phyloP scores from a whole-genome alignment of 2,888 invertebrate genomes.

The Mechanitis messenoides region DNA sequence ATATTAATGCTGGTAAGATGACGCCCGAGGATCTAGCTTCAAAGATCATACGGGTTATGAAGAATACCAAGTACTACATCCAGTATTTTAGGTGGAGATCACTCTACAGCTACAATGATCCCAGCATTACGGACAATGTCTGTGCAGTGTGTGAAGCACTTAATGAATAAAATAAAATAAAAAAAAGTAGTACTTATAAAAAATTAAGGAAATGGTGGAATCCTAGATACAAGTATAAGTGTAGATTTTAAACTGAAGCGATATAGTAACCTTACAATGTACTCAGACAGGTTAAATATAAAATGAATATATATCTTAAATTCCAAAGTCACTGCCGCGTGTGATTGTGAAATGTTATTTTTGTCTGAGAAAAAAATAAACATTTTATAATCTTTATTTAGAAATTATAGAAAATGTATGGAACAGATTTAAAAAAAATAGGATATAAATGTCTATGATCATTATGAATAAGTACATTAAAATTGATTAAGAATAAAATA shows the following conservation, averaged over 20 bases:
- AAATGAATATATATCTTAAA: no score
- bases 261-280: background rate
- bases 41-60: conserved; percentile 43
- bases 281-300: background rate
- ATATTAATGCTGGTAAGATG: conserved; percentile 45
- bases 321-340: conserved; percentile 9
- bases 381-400: no score
- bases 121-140: conserved; percentile 41
- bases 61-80: conserved; percentile 41
- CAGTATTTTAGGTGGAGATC: conserved; percentile 52
- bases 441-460: no score
- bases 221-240: conserved; percentile 37
- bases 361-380: no score
- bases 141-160: conserved; percentile 53
- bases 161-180: conserved; percentile 37
- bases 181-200: conserved; percentile 37
- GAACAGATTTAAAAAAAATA: no score
- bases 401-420: no score
- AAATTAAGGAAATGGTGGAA: conserved; percentile 58
- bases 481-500: no score
- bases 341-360: no score
- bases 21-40: conserved; percentile 40
- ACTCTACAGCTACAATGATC: conserved; percentile 43
- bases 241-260: conserved; percentile 22
- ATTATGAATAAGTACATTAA: no score